Percentiles rank a stretch among this genome's conserved stretches.
Evolutionary conservation across 2,888 invertebrate genomes (phyloP).

Genomic region (Exephanes ischioxanthus): DNA sequence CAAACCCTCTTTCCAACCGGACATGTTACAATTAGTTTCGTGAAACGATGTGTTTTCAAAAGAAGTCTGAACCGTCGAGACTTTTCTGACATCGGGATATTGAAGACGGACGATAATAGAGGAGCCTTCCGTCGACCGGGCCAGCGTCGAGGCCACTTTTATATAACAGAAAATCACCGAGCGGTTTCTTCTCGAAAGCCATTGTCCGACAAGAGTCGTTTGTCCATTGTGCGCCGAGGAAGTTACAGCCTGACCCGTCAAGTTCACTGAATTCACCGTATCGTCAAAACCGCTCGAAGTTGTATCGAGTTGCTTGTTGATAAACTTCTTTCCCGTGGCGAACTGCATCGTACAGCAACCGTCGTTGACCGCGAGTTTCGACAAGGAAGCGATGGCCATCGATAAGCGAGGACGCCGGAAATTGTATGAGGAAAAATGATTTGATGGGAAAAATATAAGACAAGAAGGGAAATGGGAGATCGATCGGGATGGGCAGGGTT

Average conservation of each 20-base stretch:
- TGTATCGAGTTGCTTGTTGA: neutral
- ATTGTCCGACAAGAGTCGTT: slow-evolving; percentile 64
- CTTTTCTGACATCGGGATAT: neutral
- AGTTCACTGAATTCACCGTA: slow-evolving; percentile 36
- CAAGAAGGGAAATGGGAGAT: slow-evolving; percentile 5
- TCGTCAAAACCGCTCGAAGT: neutral
- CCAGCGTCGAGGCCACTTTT: slow-evolving; percentile 62
- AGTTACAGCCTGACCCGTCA: slow-evolving; percentile 35
- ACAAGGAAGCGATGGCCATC: neutral
- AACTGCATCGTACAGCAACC: neutral
- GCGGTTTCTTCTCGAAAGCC: slow-evolving; percentile 49
- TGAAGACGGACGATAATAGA: slow-evolving; percentile 32
- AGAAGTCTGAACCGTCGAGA: neutral
- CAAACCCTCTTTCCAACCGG: neutral
- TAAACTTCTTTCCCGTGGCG: neutral
- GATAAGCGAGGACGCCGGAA: slow-evolving; percentile 53
- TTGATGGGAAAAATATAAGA: slow-evolving; percentile 37
- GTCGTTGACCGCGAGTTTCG: neutral
- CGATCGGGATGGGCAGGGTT: slow-evolving; percentile 81
- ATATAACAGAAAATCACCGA: slow-evolving; percentile 56
- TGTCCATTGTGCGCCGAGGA: slow-evolving; percentile 52
- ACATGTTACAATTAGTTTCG: neutral
- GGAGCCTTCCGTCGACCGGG: slow-evolving; percentile 47
- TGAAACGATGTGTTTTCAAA: neutral
- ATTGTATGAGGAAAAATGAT: slow-evolving; percentile 48